Base-by-base conservation (phyloP, 2,797 vertebrate species). In the Hafferia zeledoni region DNA sequence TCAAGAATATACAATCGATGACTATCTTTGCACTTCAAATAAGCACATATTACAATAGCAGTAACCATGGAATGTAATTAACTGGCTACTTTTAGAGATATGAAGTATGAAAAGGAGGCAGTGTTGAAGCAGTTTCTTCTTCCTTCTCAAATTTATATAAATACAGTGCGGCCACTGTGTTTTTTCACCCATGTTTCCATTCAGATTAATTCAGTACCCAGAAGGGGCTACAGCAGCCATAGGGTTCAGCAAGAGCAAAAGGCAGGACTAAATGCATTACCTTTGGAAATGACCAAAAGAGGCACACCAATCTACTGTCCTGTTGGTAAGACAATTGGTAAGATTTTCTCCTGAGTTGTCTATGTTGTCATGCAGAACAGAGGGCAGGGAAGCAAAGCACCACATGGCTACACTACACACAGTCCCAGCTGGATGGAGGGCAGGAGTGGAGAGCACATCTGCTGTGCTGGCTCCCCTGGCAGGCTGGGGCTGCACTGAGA, bases 21-120 rank as follows among this genome's bases (percentile, higher is more conserved):
- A 98, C 97, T 97, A 97, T 97, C 97, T 98, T 95, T 97, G 93
- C 96, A 97, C 97, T 98, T 98, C 97, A 98, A 97, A 97, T 96
- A 97, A 95, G 94, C 96, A 97, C 95, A 93, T 86, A 95, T 91
- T 96, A 97, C 96, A 98, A 97, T 93, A 95, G 97, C 94, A 94
- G 96, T 96, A 97, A 98, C 96, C 86, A 95, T 90, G 94, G 96
- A 97, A 96, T 94, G 94, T 96, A 98, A 98, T 98, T 97, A 98
- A 97, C 94, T 91, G 95, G 93, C 91, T 96, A 97, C 96, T 97
- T 98, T 90, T 94, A 96, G 94, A 95, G 93, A 96, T 96, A 89
- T 17, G 22, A 94, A 97, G 81, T 91, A 97, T 85, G 91, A 97
- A 97, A 97, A 96, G 87, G 84, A 97, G 83, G 87, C 75, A 97